Base-by-base conservation (phyloP, 2,797 vertebrate species). In the Pipistrellus kuhlii region DNA sequence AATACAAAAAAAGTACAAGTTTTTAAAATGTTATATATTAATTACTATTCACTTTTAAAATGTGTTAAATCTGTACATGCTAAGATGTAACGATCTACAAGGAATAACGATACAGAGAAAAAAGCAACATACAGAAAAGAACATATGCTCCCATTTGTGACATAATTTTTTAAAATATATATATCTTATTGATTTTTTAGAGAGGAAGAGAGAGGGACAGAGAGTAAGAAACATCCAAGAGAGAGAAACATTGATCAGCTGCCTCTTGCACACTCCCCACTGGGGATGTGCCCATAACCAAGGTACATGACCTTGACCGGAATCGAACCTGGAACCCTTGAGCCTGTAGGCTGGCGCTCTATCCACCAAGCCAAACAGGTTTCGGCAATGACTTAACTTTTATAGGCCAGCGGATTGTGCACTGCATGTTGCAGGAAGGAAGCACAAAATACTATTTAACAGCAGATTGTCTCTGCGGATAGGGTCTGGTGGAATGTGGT, bases 51-150 rank as follows among this genome's bases (percentile, higher is more conserved):
- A 77, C n/a, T 51, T 87, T 5, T 83, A 77, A 94, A 87, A 77
- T 6, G 11, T 55, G 41, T 38, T 72, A 66, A 92, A 78, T 85
- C 25, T 81, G 7, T 76, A 75, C 12, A 64, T 73, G 46, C 2
- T n/a, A 72, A 83, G 35, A 66, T 84, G 2, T 51, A 89, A 91
- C 85, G 41, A 85, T 32, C 55, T 90, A 44, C 21, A 95, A 92
- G 35, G n/a, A 77, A 83, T 57, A 92, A 35, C 55, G 44, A 71
- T 71, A 90, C 2, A 73, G 30, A 71, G n/a, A n/a, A 78, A 92
- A 83, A 77, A 86, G 69, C 30, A 85, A 78, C 32, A 86, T 57
- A 55, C 9, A 86, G 51, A 72, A 85, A 89, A 94, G 12, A 83
- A 87, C 4, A 30, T 51, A 51, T 46, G 13, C 13, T 72, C 17